A percentile compares a stretch with the other conserved stretches of the same genome.
These are phyloP conservation scores for Oreocharis arfaki DNA, from an alignment of 2,113 vertebrate genomes.

Conservation along the genomic window DNA sequence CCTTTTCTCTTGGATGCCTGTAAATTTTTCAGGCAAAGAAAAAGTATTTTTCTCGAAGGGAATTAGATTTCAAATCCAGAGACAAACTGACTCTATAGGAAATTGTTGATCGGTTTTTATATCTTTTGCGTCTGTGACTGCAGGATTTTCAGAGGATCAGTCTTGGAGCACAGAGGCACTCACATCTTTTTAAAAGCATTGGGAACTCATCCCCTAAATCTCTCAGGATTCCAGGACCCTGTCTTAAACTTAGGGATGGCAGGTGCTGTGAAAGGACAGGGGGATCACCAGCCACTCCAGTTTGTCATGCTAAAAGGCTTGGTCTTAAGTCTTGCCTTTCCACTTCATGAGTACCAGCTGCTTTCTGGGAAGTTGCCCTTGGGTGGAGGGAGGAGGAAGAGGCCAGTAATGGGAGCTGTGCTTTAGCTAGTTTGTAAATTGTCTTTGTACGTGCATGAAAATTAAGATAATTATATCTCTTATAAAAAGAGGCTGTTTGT, in stretches of 20 bases:
- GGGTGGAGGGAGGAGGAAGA: neutral
- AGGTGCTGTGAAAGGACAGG: neutral
- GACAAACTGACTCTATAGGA: neutral
- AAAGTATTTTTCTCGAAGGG: neutral
- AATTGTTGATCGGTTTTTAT: neutral
- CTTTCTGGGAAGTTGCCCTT: neutral
- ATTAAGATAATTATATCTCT: neutral
- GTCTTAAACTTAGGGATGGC: neutral
- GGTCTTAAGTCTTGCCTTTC: neutral
- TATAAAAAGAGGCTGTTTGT: neutral
- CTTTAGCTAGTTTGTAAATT: neutral
- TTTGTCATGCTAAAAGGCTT: neutral
- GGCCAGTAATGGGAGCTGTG: neutral
- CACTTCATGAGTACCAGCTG: neutral
- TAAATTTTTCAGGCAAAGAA: neutral
- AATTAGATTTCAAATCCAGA: neutral
- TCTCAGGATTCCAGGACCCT: neutral
- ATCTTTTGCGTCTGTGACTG: neutral
- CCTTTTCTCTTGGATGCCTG: neutral
- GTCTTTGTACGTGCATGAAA: neutral
- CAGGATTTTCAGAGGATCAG: neutral
- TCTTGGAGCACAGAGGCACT: neutral
- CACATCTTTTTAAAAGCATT: neutral
- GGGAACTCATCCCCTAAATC: neutral
- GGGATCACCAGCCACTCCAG: neutral